A percentile compares a stretch with the other conserved stretches of the same genome.
Evolutionary conservation across 2,888 invertebrate genomes (phyloP).

Genomic region (Drosophila mulleri): DNA sequence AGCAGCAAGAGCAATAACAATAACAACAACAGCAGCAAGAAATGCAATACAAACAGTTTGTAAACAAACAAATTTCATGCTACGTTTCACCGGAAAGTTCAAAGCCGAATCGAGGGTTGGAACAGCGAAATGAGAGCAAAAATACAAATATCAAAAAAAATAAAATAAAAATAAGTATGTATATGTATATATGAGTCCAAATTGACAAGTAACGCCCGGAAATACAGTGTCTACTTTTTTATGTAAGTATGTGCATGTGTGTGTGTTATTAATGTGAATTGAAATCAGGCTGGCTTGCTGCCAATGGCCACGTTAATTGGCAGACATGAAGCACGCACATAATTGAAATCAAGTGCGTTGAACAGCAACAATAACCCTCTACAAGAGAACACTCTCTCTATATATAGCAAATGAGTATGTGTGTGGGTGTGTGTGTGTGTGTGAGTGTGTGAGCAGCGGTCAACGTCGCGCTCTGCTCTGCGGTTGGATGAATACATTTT

Average conservation of each 20-base stretch:
- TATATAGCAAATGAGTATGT: not conserved
- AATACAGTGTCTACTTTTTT: constrained; percentile 28
- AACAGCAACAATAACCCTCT: constrained; percentile 45
- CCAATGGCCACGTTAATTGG: constrained; percentile 66
- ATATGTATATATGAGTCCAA: constrained; percentile 32
- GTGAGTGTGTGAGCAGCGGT: constrained; percentile 27
- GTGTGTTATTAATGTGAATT: constrained; percentile 52
- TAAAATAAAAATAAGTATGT: not conserved
- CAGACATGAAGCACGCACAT: constrained; percentile 42
- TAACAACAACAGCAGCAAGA: constrained; percentile 14
- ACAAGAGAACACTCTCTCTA: constrained; percentile 1
- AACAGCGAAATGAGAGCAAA: constrained; percentile 14
- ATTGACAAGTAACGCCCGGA: constrained; percentile 74
- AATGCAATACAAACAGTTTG: constrained; percentile 42
- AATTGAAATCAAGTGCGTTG: constrained; percentile 68
- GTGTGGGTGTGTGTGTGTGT: no score
- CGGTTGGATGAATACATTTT: constrained; percentile 80
- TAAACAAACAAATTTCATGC: constrained; percentile 80
- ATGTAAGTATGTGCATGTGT: not conserved
- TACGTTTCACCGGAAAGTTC: constrained; percentile 72
- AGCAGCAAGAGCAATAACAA: constrained; percentile 16
- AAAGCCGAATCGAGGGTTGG: constrained; percentile 44
- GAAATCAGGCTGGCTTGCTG: constrained; percentile 48
- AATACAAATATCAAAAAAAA: not conserved
- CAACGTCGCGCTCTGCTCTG: constrained; percentile 52